phyloP scores from a whole-genome alignment of 2,797 vertebrate species.

The Nyctalus aviator region DNA sequence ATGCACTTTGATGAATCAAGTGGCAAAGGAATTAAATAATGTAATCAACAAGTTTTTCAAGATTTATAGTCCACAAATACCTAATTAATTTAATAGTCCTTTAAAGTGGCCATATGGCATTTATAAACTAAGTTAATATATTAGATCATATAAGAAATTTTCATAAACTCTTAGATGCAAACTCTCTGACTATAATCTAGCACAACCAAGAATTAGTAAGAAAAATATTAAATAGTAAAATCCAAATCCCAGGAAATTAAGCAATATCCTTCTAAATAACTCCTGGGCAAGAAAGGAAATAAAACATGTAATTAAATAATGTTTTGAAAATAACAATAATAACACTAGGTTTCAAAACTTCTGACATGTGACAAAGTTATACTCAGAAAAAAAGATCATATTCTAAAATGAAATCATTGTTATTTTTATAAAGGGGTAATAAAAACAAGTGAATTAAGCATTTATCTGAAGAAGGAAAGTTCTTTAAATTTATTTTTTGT shows the following conservation, averaged over 20 bases:
- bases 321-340: constrained; percentile 74
- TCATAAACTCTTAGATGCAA: constrained; percentile 43
- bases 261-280: constrained; percentile 74
- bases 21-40: constrained; percentile 35
- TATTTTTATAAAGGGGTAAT: constrained; percentile 58
- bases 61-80: neutral
- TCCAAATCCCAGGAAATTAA: constrained; percentile 74
- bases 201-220: constrained; percentile 60
- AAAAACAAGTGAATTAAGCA: constrained; percentile 56
- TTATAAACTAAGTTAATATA: constrained; percentile 17
- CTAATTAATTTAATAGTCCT: neutral
- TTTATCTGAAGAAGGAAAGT: constrained; percentile 49
- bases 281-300: constrained; percentile 76
- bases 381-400: constrained; percentile 42
- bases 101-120: constrained; percentile 2
- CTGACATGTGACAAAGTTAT: constrained; percentile 55
- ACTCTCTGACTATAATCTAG: constrained; percentile 18
- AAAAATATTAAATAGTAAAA: constrained; percentile 64
- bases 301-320: constrained; percentile 74
- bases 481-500: neutral
- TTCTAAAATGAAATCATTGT: constrained; percentile 19
- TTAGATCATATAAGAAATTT: constrained; percentile 32
- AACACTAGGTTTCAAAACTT: constrained; percentile 72
- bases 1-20: constrained; percentile 16
- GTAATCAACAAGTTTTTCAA: constrained; percentile 7